Evolutionary conservation across 2,797 vertebrate genomes (phyloP).

Genomic region (Coracias cyanogaster): DNA sequence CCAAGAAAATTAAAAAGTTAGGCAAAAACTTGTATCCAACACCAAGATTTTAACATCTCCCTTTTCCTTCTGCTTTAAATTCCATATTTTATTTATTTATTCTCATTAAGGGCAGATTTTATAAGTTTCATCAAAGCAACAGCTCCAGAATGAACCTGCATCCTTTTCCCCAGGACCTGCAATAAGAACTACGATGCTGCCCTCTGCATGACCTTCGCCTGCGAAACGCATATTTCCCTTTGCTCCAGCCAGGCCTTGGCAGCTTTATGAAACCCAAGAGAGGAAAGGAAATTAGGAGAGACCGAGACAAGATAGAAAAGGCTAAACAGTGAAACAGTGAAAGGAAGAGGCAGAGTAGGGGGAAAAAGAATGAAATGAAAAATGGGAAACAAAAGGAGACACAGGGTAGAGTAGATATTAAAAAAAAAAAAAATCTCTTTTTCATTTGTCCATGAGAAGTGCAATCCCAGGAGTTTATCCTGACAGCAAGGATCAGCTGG

Average conservation of each 20-base stretch:
- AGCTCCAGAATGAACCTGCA: not conserved
- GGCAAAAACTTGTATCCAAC: not conserved
- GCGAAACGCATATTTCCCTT: conserved; percentile 48
- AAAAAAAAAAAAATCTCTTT: not conserved
- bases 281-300: conserved; percentile 49
- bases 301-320: conserved; percentile 49
- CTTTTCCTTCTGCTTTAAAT: not conserved
- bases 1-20: not conserved
- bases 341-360: not conserved
- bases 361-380: not conserved
- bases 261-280: conserved; percentile 63
- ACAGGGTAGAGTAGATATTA: not conserved
- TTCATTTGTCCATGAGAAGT: not conserved
- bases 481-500: not conserved
- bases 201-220: conserved; percentile 3
- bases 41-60: not conserved
- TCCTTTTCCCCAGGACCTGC: not conserved
- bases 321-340: conserved; percentile 2
- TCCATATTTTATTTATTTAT: conserved; percentile 11
- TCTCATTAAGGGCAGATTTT: not conserved
- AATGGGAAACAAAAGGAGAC: not conserved
- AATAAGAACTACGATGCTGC: not conserved
- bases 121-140: conserved; percentile 34
- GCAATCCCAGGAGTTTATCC: not conserved
- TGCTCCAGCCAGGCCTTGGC: conserved; percentile 41